Evolutionary conservation across 2,797 vertebrate species (phyloP).

Genomic region (Chrysolophus pictus): DNA sequence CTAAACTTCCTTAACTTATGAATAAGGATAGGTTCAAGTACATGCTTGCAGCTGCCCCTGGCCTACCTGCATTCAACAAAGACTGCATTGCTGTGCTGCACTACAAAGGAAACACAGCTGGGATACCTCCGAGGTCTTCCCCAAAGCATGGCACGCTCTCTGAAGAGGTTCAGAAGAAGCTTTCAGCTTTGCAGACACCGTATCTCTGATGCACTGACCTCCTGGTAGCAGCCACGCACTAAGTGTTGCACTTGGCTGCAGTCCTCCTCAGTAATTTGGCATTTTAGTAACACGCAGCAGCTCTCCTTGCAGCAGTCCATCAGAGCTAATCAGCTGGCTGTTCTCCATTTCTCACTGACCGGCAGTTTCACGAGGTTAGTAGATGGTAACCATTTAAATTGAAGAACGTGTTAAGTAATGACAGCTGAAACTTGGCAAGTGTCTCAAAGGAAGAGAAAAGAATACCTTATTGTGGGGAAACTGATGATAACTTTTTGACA

Average conservation of each 20-base stretch:
- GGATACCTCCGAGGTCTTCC: background rate
- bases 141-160: background rate
- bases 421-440: slow-evolving; percentile 32
- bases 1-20: background rate
- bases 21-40: background rate
- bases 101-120: background rate
- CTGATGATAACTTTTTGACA: background rate
- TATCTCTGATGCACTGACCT: slow-evolving; percentile 26
- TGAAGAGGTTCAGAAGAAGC: background rate
- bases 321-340: slow-evolving; percentile 67
- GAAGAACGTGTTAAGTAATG: slow-evolving; percentile 33
- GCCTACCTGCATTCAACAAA: background rate
- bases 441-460: background rate
- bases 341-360: slow-evolving; percentile 25
- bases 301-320: slow-evolving; percentile 56
- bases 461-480: background rate
- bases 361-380: slow-evolving; percentile 44
- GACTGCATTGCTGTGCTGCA: background rate
- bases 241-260: slow-evolving; percentile 64
- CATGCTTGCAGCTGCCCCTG: background rate
- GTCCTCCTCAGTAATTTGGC: slow-evolving; percentile 64
- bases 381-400: slow-evolving; percentile 55
- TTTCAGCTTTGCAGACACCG: background rate
- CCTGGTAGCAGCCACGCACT: background rate
- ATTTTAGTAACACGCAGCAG: slow-evolving; percentile 54